phyloP scores from a whole-genome alignment of 2,888 invertebrate genomes.

The Campopleginae sp. region DNA sequence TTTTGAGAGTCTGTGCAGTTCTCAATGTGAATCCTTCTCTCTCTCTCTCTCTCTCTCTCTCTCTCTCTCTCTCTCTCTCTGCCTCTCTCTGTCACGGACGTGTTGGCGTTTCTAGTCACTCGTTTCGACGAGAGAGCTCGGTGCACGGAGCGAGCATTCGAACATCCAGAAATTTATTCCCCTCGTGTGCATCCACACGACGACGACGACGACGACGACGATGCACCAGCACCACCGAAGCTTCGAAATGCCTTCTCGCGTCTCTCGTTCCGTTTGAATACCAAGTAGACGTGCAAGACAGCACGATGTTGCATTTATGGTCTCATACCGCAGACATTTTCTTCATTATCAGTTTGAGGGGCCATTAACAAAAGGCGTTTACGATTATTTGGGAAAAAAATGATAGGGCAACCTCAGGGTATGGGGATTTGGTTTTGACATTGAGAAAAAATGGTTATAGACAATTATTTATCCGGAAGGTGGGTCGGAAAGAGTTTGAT shows the following conservation, averaged over 20 bases:
- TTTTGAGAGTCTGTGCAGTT: slow-evolving; percentile 1
- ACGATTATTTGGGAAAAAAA: neutral
- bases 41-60: neutral
- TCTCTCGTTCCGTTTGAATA: slow-evolving; percentile 73
- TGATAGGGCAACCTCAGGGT: neutral
- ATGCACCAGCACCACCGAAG: slow-evolving; percentile 68
- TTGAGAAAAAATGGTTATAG: neutral
- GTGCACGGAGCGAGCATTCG: slow-evolving; percentile 59
- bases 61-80: neutral
- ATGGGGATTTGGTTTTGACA: neutral
- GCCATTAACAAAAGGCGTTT: neutral
- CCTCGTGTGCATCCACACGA: slow-evolving; percentile 45
- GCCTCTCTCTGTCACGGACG: slow-evolving; percentile 23
- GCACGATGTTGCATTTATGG: slow-evolving; percentile 12
- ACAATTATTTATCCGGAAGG: neutral
- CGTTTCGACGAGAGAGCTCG: slow-evolving; percentile 32
- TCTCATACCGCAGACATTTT: neutral
- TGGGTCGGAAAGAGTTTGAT: too few species aligned
- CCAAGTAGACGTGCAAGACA: slow-evolving; percentile 69
- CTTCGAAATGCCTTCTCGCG: slow-evolving; percentile 74
- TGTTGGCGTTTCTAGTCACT: slow-evolving; percentile 51
- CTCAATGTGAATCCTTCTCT: neutral
- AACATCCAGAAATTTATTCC: slow-evolving; percentile 72
- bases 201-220: too few species aligned
- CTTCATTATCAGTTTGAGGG: slow-evolving; percentile 26